Evolutionary conservation across 2,888 invertebrate genomes (phyloP).

Genomic region (Coremacera marginata): DNA sequence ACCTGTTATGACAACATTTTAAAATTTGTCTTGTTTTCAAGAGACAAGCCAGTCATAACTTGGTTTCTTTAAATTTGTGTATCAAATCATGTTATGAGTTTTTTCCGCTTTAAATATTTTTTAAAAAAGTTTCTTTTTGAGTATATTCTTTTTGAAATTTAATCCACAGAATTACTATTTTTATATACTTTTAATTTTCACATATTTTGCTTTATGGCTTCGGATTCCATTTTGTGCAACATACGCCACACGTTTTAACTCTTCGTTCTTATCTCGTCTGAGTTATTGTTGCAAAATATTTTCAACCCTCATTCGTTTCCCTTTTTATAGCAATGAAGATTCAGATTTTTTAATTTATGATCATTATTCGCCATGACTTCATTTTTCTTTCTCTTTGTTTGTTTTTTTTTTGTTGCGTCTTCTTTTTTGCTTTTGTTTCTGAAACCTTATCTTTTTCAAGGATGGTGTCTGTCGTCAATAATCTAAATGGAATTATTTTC

Average conservation of each 20-base stretch:
- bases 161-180: neutral
- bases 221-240: constrained; percentile 2
- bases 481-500: neutral
- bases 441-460: neutral
- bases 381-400: neutral
- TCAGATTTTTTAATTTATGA: constrained; percentile 27
- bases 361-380: constrained; percentile 19
- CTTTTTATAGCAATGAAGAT: constrained; percentile 20
- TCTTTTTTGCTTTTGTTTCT: neutral
- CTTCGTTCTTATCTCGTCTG: neutral
- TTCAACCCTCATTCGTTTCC: neutral
- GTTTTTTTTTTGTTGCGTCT: neutral
- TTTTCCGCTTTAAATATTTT: no score
- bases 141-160: no score
- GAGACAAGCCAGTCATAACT: no score
- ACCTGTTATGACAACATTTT: no score
- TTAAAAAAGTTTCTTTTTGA: no score
- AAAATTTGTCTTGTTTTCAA: no score
- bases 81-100: no score
- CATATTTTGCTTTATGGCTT: neutral
- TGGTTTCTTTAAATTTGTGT: no score
- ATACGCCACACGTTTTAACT: neutral
- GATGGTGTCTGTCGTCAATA: neutral
- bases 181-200: neutral
- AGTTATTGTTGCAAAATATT: neutral